A percentile compares a stretch with the other conserved stretches of the same genome.
Conservation (phyloP, 2,113 vertebrate genomes). For the Pseudopipra pipra region DNA sequence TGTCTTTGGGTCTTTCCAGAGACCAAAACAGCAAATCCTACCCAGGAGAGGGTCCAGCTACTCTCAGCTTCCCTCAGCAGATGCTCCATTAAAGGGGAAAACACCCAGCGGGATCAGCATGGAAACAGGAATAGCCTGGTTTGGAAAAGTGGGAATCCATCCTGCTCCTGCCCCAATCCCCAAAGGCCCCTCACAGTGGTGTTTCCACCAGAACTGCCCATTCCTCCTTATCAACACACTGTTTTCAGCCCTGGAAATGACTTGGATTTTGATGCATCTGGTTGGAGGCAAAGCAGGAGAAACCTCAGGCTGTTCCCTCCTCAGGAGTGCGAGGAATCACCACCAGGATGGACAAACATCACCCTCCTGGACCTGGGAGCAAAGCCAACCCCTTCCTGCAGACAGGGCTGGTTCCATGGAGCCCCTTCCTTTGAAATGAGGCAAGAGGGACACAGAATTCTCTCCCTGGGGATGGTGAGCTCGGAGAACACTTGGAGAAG, state of each 20-base stretch:
- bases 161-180: neutral
- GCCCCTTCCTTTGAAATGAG: neutral
- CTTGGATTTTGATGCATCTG: neutral
- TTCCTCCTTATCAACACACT: neutral
- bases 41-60: neutral
- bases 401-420: neutral
- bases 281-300: neutral
- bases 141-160: neutral
- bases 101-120: accelerated
- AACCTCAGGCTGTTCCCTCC: neutral
- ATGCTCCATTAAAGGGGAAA: neutral
- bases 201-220: neutral
- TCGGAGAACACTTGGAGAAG: neutral
- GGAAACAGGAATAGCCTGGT: neutral
- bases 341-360: neutral
- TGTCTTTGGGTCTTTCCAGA: neutral
- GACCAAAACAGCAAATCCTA: neutral
- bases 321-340: neutral
- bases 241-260: neutral
- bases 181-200: neutral
- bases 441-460: neutral
- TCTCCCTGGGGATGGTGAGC: neutral
- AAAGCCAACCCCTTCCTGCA: neutral
- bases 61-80: neutral
- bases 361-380: accelerated